A percentile compares a stretch with the other conserved stretches of the same genome.
These are phyloP conservation scores for Melanocharis versteri DNA, from an alignment of 2,113 vertebrate species.

Conservation along the genomic window DNA sequence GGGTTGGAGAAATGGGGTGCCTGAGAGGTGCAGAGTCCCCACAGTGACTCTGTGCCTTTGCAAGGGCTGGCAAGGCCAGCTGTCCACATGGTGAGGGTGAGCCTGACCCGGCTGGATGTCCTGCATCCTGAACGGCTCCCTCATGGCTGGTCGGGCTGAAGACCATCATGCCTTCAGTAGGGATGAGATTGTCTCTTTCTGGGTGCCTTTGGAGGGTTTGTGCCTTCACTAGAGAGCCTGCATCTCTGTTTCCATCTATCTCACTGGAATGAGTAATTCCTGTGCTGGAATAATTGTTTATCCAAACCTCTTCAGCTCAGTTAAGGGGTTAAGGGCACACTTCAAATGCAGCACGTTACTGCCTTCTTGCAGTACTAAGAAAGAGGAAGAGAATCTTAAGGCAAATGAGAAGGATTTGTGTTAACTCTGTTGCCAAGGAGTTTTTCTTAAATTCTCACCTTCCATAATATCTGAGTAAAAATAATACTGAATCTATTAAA, in stretches of 20 bases:
- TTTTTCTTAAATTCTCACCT: background rate
- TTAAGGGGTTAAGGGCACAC: background rate
- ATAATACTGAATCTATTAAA: background rate
- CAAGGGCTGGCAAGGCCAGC: background rate
- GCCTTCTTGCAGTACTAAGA: background rate
- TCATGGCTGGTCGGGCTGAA: rapidly evolving
- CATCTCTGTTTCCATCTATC: background rate
- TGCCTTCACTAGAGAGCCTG: background rate
- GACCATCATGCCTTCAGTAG: background rate
- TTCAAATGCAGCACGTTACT: background rate
- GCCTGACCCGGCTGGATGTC: background rate
- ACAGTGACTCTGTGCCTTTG: background rate
- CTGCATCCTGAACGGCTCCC: rapidly evolving
- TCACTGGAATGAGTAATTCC: background rate
- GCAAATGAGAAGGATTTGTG: background rate
- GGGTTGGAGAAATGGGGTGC: background rate
- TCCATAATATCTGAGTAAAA: background rate
- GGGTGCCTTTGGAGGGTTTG: rapidly evolving
- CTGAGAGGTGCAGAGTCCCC: background rate
- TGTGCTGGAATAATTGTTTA: background rate
- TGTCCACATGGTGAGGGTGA: background rate
- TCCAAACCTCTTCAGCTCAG: background rate
- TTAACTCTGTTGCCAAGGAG: background rate
- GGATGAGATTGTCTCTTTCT: background rate
- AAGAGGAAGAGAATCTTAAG: background rate